These are phyloP conservation scores for Tylochromis polylepis DNA, from an alignment of 2,113 vertebrate genomes.

Conservation along the genomic window DNA sequence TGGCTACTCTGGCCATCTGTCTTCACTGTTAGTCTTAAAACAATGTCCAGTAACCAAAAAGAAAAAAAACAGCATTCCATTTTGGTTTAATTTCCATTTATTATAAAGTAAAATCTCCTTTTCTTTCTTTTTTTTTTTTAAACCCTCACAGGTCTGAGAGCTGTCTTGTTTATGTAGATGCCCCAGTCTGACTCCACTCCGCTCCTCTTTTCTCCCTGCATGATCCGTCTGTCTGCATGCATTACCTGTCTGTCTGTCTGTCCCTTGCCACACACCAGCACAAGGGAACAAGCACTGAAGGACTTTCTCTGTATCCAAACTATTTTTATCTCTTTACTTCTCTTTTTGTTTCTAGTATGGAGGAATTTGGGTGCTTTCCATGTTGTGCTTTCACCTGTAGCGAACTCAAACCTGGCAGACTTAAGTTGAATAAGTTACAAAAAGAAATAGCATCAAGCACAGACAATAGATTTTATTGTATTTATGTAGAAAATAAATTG, in stretches of 20 bases:
- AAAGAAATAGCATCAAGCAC: slow-evolving; percentile 74
- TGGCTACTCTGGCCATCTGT: slow-evolving; percentile 20
- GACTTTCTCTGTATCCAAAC: slow-evolving; percentile 60
- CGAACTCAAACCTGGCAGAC: slow-evolving; percentile 75
- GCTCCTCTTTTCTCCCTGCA: slow-evolving; percentile 73
- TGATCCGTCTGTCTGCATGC: slow-evolving; percentile 84
- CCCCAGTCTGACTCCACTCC: slow-evolving; percentile 64
- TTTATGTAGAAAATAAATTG: slow-evolving; percentile 82
- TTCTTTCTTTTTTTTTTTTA: background rate
- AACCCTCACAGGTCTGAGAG: slow-evolving; percentile 11
- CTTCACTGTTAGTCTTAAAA: slow-evolving; percentile 50
- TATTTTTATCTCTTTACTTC: slow-evolving; percentile 19
- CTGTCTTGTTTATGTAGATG: slow-evolving; percentile 61
- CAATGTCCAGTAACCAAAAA: slow-evolving; percentile 27
- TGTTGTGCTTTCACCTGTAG: slow-evolving; percentile 78
- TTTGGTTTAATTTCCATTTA: slow-evolving; percentile 45
- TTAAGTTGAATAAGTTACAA: slow-evolving; percentile 78
- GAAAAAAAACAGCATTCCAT: slow-evolving; percentile 31
- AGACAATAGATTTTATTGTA: slow-evolving; percentile 81
- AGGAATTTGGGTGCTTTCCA: slow-evolving; percentile 50
- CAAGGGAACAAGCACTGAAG: slow-evolving; percentile 69
- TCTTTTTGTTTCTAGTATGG: slow-evolving; percentile 10
- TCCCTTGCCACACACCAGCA: slow-evolving; percentile 60
- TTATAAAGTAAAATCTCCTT: background rate
- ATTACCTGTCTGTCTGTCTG: slow-evolving; percentile 58